Evolutionary conservation across 1,140 invertebrate species (phyloP).

Genomic region (Heliconius hermathena): DNA sequence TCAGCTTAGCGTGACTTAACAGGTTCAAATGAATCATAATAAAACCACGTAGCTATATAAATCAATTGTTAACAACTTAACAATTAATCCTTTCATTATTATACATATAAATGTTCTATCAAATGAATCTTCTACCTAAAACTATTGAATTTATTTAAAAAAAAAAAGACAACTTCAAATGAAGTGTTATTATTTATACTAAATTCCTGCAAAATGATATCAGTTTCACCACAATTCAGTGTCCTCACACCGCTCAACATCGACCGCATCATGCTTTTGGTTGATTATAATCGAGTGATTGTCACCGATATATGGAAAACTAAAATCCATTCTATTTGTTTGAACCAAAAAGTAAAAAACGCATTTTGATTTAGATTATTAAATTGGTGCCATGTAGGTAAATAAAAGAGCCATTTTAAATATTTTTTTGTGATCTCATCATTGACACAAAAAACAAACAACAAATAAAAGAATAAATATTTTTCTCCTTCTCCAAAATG

Average conservation of each 20-base stretch:
- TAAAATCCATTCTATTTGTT: neutral
- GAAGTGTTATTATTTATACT: neutral
- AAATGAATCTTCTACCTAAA: neutral
- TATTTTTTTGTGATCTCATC: no score
- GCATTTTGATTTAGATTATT: no score
- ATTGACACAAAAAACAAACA: no score
- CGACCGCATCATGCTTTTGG: neutral
- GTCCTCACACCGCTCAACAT: slow-evolving; percentile 4
- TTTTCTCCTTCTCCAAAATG: no score
- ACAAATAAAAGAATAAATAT: no score
- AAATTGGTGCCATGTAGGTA: neutral
- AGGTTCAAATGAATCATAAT: no score
- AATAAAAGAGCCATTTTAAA: no score
- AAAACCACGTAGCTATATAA: no score
- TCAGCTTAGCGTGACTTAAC: no score
- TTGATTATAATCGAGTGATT: neutral
- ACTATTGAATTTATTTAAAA: neutral
- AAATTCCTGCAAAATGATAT: neutral
- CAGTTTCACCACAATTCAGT: neutral
- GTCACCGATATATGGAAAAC: neutral
- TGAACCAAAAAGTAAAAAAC: neutral
- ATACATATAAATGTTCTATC: neutral
- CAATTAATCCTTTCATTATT: no score
- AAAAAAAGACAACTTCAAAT: neutral
- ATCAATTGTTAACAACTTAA: no score